Evolutionary conservation across 2,888 invertebrate species (phyloP), one percentile per base, ranked within the genome.

Genomic region (Byasa hedistus): DNA sequence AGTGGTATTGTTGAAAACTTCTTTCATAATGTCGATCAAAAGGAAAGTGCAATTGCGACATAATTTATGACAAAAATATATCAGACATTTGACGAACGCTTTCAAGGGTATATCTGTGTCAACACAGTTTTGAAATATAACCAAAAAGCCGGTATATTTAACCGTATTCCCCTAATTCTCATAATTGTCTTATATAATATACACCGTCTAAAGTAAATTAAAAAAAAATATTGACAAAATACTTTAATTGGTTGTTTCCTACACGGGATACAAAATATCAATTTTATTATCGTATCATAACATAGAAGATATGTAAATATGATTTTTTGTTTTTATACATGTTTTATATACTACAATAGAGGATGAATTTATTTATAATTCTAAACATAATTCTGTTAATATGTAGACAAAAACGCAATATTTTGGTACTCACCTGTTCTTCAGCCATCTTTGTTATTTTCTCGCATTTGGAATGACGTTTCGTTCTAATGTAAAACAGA

Each of bases 381-480:
- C n/a, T 52, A 8, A 56, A n/a, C 48, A 44, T 65, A 73, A 74
- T 85, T 85, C 82, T 84, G 84, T 84, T 84, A 88, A 84, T 82
- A 84, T 82, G 75, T 65, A 65, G 66, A 73, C 79, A 74, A 83
- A 84, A 84, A 78, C 75, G 76, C 79, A 85, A 83, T 87, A 89
- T 91, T 91, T 86, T 90, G 89, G 77, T 91, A 89, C 94, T 93
- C 93, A 95, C 95, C 95, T 95, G 95, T 93, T 95, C 94, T 90
- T 95, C 95, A 93, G 95, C 95, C 95, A 95, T 95, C 93, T 94
- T 94, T 91, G 90, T 92, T 91, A 89, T 90, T 90, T 87, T 89
- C 87, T 84, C 77, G 85, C 89, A 91, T 89, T 89, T 86, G 87
- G 80, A 83, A 79, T 84, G 77, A 83, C 85, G 85, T 87, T 87